A percentile compares a stretch with the other conserved stretches of the same genome.
Evolutionary conservation across 1,140 invertebrate genomes (phyloP).

Genomic region (Wiebesia pumilae): DNA sequence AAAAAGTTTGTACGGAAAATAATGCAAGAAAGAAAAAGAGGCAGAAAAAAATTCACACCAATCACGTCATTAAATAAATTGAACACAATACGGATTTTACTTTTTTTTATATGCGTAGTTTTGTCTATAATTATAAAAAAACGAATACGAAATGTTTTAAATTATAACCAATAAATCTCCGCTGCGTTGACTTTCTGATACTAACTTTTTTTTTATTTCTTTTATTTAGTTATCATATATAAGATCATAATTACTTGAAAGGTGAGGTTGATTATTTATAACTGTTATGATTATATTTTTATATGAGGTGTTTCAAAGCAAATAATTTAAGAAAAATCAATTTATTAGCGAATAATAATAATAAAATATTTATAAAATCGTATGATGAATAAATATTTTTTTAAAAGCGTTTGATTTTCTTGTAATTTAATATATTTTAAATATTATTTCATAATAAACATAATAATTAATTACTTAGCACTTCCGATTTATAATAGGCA

Average conservation of each 20-base stretch:
- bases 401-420: too few species aligned
- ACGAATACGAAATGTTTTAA: slow-evolving; percentile 35
- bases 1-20: slow-evolving; percentile 22
- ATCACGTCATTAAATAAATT: background rate
- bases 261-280: slow-evolving; percentile 9
- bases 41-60: too few species aligned
- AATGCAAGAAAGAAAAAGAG: too few species aligned
- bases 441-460: too few species aligned
- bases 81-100: background rate
- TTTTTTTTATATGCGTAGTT: background rate
- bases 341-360: background rate
- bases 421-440: too few species aligned
- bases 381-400: too few species aligned
- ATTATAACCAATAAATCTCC: slow-evolving; percentile 39
- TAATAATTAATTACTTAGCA: too few species aligned
- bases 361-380: background rate
- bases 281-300: background rate
- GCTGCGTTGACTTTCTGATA: slow-evolving; percentile 29
- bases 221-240: too few species aligned
- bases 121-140: background rate
- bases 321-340: too few species aligned
- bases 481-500: too few species aligned
- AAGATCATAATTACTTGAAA: background rate
- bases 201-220: slow-evolving; percentile 3
- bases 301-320: background rate